Conservation (phyloP, 2,888 invertebrate genomes). For the Epistrophe eligans region DNA sequence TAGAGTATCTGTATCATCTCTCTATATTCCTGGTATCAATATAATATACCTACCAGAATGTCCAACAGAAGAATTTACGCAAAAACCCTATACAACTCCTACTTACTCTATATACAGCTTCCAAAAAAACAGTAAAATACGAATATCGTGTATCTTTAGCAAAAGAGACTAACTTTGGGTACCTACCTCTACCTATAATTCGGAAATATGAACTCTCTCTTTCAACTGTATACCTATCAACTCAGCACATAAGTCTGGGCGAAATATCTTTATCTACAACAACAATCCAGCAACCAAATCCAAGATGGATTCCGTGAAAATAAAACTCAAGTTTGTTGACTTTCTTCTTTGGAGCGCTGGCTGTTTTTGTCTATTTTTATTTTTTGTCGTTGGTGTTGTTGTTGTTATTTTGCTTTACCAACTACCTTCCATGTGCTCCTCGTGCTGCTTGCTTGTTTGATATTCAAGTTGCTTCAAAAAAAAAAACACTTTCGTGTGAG, state of each 20-base stretch:
- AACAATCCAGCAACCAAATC: constrained; percentile 30
- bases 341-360: constrained; percentile 62
- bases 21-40: not conserved
- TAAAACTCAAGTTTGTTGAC: constrained; percentile 64
- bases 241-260: constrained; percentile 2
- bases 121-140: constrained; percentile 3
- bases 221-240: constrained; percentile 25
- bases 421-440: constrained; percentile 9
- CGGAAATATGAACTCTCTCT: constrained; percentile 47
- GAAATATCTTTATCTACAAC: constrained; percentile 14
- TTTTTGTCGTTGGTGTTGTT: not conserved
- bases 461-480: constrained; percentile 68
- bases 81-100: constrained; percentile 11
- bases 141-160: constrained; percentile 2
- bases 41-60: not conserved
- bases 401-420: not conserved
- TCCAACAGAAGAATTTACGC: not conserved
- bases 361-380: constrained; percentile 51
- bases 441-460: constrained; percentile 56
- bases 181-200: not conserved
- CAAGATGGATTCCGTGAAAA: constrained; percentile 65
- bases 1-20: constrained; percentile 12
- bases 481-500: constrained; percentile 59
- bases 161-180: constrained; percentile 10
- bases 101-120: not conserved